Conservation (phyloP, 2,888 invertebrate genomes). For the Pediacus dermestoides region DNA sequence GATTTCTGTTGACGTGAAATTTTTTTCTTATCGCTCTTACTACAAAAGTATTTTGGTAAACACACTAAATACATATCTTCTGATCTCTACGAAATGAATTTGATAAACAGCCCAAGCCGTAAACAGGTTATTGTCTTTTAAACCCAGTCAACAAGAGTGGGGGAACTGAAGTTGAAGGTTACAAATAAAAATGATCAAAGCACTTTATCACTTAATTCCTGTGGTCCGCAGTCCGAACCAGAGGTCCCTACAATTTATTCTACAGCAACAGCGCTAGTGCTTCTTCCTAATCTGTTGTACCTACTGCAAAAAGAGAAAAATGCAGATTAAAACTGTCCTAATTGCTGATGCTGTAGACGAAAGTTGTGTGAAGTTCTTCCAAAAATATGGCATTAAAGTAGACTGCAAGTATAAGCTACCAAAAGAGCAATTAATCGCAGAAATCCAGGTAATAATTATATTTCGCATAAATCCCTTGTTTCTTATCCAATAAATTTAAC, state of each 20-base stretch:
- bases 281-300: too few species aligned
- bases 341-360: slow-evolving; percentile 91
- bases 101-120: too few species aligned
- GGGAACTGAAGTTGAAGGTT: slow-evolving; percentile 21
- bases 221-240: too few species aligned
- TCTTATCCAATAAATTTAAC: slow-evolving; percentile 5
- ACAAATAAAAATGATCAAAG: slow-evolving; percentile 16
- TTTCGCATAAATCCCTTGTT: too few species aligned
- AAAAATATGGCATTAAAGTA: slow-evolving; percentile 73
- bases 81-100: too few species aligned
- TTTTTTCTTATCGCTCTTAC: too few species aligned
- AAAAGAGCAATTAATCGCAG: slow-evolving; percentile 73
- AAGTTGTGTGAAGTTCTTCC: slow-evolving; percentile 77
- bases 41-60: too few species aligned
- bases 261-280: too few species aligned
- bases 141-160: slow-evolving; percentile 22
- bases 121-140: slow-evolving; percentile 23
- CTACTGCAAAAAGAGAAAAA: slow-evolving; percentile 16
- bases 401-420: slow-evolving; percentile 74
- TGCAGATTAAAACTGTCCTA: slow-evolving; percentile 74
- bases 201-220: too few species aligned
- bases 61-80: too few species aligned
- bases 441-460: slow-evolving; percentile 75
- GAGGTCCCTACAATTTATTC: too few species aligned
- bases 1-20: too few species aligned